phyloP scores from a whole-genome alignment of 2,888 invertebrate genomes.

The Cosmorhoe ocellata region DNA sequence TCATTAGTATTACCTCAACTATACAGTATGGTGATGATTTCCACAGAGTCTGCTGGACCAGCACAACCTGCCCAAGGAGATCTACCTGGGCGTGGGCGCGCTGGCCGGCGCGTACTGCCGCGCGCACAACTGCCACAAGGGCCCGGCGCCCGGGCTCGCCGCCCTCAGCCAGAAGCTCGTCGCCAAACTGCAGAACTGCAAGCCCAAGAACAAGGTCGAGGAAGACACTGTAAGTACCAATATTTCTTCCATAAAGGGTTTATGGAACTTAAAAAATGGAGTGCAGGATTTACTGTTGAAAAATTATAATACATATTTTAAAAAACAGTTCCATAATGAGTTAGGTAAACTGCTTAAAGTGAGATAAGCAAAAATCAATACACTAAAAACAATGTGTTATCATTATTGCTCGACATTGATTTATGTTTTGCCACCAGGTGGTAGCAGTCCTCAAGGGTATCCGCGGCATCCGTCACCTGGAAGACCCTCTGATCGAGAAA shows the following conservation, averaged over 20 bases:
- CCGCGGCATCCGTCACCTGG: conserved; percentile 88
- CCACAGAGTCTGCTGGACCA: conserved; percentile 82
- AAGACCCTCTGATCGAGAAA: conserved; percentile 83
- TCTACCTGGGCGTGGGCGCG: conserved; percentile 88
- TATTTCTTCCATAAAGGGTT: not conserved
- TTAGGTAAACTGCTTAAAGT: too few species aligned
- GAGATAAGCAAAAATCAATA: too few species aligned
- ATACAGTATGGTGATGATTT: not conserved
- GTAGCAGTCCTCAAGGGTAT: conserved; percentile 91
- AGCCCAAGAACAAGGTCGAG: conserved; percentile 83
- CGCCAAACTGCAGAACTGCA: conserved; percentile 86
- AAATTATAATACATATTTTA: too few species aligned
- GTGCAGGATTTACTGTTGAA: too few species aligned
- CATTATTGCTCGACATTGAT: too few species aligned
- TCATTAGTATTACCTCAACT: too few species aligned
- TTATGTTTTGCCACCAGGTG: conserved; percentile 53
- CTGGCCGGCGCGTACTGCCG: conserved; percentile 87
- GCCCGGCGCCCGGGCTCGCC: conserved; percentile 80
- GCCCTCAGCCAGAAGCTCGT: conserved; percentile 84
- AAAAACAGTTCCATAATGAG: too few species aligned
- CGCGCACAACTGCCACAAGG: conserved; percentile 82
- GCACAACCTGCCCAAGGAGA: conserved; percentile 84
- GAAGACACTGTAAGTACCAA: conserved; percentile 82
- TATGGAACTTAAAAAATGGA: too few species aligned
- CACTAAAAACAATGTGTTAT: too few species aligned